Evolutionary conservation across 2,113 vertebrate genomes (phyloP).

Genomic region (Scomber japonicus): DNA sequence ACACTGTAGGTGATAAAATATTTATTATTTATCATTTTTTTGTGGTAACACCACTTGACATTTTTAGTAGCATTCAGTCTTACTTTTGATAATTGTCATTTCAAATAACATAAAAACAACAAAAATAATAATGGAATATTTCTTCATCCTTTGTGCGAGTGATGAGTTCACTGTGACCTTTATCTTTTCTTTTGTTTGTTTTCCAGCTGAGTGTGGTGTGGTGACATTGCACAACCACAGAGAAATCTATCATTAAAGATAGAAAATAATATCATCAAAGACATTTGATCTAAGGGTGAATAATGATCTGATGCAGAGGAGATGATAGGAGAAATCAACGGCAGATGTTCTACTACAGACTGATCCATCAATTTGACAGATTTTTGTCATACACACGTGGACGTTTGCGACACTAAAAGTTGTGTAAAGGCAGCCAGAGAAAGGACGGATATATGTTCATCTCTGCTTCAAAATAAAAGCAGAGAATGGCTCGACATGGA

Average conservation of each 20-base stretch:
- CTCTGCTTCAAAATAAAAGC: conserved; percentile 55
- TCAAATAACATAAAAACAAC: too few relatives aligned
- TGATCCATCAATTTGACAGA: conserved; percentile 3
- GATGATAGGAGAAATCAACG: neutral
- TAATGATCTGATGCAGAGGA: neutral
- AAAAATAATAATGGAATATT: too few relatives aligned
- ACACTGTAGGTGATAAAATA: too few relatives aligned
- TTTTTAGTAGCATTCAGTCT: too few relatives aligned
- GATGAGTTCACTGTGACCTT: neutral
- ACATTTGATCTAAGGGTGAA: neutral
- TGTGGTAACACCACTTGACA: too few relatives aligned
- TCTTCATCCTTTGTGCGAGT: neutral
- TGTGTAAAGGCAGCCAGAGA: neutral
- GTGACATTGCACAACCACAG: neutral
- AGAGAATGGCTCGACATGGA: neutral
- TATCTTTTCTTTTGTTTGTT: neutral
- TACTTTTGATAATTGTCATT: too few relatives aligned
- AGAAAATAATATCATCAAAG: neutral
- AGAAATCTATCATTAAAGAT: neutral
- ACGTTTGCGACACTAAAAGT: neutral
- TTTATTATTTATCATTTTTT: too few relatives aligned
- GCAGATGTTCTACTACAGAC: neutral
- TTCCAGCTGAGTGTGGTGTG: neutral
- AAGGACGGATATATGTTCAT: neutral
- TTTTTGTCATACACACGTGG: neutral